Evolutionary conservation across 1,140 invertebrate species (phyloP).

Genomic region (Phocides pigmalion): DNA sequence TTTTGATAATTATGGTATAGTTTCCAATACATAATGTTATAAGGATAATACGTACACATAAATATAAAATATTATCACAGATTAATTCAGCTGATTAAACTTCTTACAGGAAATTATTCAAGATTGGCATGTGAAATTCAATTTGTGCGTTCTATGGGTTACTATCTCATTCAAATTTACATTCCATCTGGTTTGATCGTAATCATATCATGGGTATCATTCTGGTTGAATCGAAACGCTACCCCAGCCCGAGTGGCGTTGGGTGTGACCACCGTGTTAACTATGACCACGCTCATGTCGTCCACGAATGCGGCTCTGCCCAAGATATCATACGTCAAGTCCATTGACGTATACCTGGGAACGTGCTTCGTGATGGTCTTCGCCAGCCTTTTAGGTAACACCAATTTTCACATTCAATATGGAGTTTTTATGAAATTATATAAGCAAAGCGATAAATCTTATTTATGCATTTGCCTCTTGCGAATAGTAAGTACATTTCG

Average conservation of each 20-base stretch:
- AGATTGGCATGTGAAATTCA: slow-evolving; percentile 98
- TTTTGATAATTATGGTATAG: too few species aligned
- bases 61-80: slow-evolving; percentile 4
- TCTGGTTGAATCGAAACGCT: slow-evolving; percentile 96
- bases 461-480: slow-evolving; percentile 12
- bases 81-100: slow-evolving; percentile 29
- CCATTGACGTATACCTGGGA: slow-evolving; percentile 98
- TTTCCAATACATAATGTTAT: too few species aligned
- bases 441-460: slow-evolving; percentile 37
- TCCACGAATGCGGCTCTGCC: slow-evolving; percentile 98
- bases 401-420: slow-evolving; percentile 22
- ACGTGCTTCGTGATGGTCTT: slow-evolving; percentile 99
- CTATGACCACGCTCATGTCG: slow-evolving; percentile 99
- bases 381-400: slow-evolving; percentile 95
- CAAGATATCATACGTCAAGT: slow-evolving; percentile 99
- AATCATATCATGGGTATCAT: slow-evolving; percentile 99
- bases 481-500: slow-evolving; percentile 15
- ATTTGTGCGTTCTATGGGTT: slow-evolving; percentile 98
- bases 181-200: slow-evolving; percentile 99
- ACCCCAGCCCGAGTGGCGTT: slow-evolving; percentile 98
- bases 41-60: neutral
- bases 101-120: slow-evolving; percentile 96
- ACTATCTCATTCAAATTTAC: slow-evolving; percentile 99
- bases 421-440: neutral
- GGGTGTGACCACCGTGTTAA: slow-evolving; percentile 98